Evolutionary conservation across 2,113 vertebrate species (phyloP).

Genomic region (Fregata magnificens): DNA sequence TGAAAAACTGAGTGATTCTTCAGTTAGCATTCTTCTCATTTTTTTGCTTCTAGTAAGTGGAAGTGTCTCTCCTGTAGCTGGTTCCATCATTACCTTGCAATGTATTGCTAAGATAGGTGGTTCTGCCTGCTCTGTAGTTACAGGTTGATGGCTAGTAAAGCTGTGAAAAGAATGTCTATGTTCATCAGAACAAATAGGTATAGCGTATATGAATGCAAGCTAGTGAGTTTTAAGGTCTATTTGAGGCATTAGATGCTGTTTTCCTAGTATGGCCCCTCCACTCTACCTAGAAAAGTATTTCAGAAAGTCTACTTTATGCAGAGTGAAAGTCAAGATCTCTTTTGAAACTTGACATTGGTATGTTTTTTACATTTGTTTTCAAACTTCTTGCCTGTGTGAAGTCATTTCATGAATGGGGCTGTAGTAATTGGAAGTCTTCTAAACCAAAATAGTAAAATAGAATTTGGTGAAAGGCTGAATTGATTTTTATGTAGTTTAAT

Average conservation of each 20-base stretch:
- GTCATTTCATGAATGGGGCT: not conserved
- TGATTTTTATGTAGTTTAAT: not conserved
- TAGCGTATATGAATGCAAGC: not conserved
- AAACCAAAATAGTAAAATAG: not conserved
- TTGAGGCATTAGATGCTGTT: not conserved
- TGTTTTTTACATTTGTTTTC: not conserved
- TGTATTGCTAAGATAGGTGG: not conserved
- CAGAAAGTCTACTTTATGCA: not conserved
- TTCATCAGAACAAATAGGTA: not conserved
- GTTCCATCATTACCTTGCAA: not conserved
- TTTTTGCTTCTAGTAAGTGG: not conserved
- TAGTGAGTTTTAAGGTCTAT: not conserved
- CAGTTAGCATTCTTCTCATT: not conserved
- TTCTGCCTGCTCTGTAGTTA: not conserved
- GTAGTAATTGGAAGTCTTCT: not conserved
- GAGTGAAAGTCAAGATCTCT: not conserved
- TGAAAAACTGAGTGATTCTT: not conserved
- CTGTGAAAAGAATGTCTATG: not conserved
- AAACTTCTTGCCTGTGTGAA: not conserved
- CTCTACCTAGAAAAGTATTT: not conserved
- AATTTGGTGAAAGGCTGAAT: not conserved
- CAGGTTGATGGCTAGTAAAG: not conserved
- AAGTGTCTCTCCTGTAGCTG: not conserved
- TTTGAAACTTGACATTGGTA: not conserved
- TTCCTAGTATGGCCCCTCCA: not conserved